These are phyloP conservation scores for Papilio demoleus DNA, from an alignment of 2,888 invertebrate genomes.

Conservation along the genomic window DNA sequence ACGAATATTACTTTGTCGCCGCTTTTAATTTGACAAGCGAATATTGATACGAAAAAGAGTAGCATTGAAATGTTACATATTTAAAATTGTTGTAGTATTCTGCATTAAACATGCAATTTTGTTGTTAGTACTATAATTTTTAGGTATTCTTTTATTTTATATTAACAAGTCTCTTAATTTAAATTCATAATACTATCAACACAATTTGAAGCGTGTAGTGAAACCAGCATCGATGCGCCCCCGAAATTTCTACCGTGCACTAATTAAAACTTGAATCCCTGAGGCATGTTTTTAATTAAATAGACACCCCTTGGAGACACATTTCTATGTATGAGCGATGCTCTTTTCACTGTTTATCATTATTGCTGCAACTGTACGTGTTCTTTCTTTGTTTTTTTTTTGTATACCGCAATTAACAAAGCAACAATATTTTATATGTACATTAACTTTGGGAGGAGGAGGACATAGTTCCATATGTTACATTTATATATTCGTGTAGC, in stretches of 20 bases:
- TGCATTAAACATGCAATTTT: too few relatives aligned
- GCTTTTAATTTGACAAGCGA: too few relatives aligned
- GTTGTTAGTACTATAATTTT: too few relatives aligned
- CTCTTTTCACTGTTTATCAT: slow-evolving; percentile 13
- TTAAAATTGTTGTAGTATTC: too few relatives aligned
- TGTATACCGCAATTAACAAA: not conserved
- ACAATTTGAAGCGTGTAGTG: not conserved
- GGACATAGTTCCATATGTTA: too few relatives aligned
- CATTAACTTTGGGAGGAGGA: not conserved
- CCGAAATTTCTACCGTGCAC: slow-evolving; percentile 50
- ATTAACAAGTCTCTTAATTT: not conserved
- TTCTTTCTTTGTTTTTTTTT: not conserved
- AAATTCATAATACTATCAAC: not conserved
- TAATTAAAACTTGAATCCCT: slow-evolving; percentile 60
- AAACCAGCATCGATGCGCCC: slow-evolving; percentile 30
- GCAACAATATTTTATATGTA: not conserved
- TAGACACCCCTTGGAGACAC: slow-evolving; percentile 49
- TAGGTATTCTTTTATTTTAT: not conserved
- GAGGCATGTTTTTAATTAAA: slow-evolving; percentile 61
- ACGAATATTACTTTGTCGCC: too few relatives aligned
- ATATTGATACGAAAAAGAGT: too few relatives aligned
- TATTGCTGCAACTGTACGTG: not conserved
- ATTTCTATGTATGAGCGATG: slow-evolving; percentile 44
- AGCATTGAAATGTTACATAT: too few relatives aligned
- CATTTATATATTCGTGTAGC: too few relatives aligned